Evolutionary conservation across 2,797 vertebrate genomes (phyloP).

Genomic region (Tokudaia muenninki): DNA sequence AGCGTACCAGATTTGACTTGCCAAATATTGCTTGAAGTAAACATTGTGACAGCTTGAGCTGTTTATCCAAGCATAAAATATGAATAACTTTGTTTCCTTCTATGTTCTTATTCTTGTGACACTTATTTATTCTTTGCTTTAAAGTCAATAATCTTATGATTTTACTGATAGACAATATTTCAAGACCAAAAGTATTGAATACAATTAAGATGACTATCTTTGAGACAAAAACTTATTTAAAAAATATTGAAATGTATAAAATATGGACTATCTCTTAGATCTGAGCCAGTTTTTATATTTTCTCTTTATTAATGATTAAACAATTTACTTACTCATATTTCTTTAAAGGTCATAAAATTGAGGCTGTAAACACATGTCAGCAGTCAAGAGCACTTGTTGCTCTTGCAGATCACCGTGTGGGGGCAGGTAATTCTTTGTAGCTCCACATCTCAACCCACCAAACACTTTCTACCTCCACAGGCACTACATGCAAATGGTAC

Average conservation of each 20-base stretch:
- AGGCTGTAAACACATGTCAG: background rate
- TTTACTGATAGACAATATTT: background rate
- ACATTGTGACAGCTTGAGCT: background rate
- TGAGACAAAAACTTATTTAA: background rate
- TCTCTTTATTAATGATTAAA: background rate
- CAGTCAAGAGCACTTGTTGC: background rate
- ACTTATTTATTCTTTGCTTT: background rate
- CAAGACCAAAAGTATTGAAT: background rate
- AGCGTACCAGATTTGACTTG: background rate
- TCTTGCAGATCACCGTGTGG: background rate
- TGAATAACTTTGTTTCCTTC: background rate
- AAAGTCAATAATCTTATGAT: background rate
- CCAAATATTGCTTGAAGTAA: background rate
- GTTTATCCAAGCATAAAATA: background rate
- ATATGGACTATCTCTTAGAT: background rate
- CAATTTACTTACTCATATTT: background rate
- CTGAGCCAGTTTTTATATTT: background rate
- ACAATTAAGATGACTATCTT: background rate
- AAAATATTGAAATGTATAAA: background rate
- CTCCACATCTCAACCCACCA: background rate
- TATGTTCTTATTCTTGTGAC: background rate
- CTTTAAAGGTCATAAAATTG: background rate
- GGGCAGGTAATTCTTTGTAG: background rate
- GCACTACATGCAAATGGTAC: rapidly evolving
- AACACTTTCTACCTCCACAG: background rate